phyloP scores from a whole-genome alignment of 2,888 invertebrate species.

The Megastigmus dorsalis region DNA sequence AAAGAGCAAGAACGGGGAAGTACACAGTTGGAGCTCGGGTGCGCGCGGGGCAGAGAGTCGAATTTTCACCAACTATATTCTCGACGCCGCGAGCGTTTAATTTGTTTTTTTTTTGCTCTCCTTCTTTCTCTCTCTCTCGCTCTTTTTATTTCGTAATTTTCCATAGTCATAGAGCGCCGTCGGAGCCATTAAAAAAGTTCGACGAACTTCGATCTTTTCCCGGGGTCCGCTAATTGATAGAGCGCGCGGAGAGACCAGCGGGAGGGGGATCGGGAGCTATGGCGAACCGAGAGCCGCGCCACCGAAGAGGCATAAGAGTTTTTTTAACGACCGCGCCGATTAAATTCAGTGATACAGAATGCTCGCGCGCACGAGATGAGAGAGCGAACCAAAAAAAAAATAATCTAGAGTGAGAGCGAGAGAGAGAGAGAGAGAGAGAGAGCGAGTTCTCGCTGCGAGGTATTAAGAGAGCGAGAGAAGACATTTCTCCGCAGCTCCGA shows the following conservation, averaged over 20 bases:
- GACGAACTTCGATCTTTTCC: constrained; percentile 37
- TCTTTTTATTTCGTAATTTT: constrained; percentile 38
- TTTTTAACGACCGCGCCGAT: constrained; percentile 46
- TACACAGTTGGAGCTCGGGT: too few relatives aligned
- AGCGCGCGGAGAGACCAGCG: too few relatives aligned
- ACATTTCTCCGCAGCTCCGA: not conserved
- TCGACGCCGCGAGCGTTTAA: not conserved
- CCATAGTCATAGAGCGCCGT: not conserved
- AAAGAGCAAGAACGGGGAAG: too few relatives aligned
- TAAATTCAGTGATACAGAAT: constrained; percentile 41
- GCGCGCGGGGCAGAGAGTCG: too few relatives aligned
- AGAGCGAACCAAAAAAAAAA: too few relatives aligned
- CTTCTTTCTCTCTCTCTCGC: not conserved
- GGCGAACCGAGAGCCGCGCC: not conserved
- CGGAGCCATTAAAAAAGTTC: constrained; percentile 44
- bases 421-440: not conserved
- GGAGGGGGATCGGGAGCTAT: not conserved
- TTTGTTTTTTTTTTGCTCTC: not conserved
- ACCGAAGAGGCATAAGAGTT: constrained; percentile 18
- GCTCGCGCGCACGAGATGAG: not conserved
- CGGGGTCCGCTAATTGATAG: constrained; percentile 24
- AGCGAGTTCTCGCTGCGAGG: not conserved
- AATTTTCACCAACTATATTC: too few relatives aligned
- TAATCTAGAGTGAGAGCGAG: constrained; percentile 22
- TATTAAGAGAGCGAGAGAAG: not conserved